A percentile compares a stretch with the other conserved stretches of the same genome.
These are phyloP conservation scores for Calyptommatus sinebrachiatus DNA, from an alignment of 2,113 vertebrate species.

Conservation along the genomic window DNA sequence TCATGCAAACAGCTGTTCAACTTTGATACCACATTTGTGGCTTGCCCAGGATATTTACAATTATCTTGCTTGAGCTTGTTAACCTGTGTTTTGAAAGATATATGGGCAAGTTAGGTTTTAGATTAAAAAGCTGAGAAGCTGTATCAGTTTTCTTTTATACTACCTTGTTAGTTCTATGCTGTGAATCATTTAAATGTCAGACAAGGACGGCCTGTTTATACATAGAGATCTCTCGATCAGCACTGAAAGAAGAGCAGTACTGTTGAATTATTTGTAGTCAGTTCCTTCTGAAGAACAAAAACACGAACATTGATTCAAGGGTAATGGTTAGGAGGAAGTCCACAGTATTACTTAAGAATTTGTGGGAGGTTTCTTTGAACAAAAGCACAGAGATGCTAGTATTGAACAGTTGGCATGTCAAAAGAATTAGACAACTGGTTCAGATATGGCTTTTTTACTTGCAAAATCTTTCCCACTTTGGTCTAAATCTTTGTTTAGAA, in stretches of 20 bases:
- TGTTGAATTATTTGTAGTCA: constrained; percentile 28
- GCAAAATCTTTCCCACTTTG: not conserved
- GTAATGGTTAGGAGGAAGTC: not conserved
- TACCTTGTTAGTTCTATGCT: not conserved
- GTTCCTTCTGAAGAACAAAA: not conserved
- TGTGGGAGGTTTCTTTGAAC: not conserved
- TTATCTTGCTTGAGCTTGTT: not conserved
- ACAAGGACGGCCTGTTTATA: not conserved
- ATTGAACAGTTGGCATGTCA: not conserved
- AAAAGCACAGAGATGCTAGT: not conserved
- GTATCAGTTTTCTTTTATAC: constrained; percentile 1
- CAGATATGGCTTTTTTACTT: not conserved
- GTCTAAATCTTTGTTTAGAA: no score
- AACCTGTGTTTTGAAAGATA: not conserved
- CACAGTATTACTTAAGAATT: not conserved
- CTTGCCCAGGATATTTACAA: not conserved
- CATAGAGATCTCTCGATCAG: not conserved
- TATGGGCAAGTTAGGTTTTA: not conserved
- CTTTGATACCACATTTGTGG: not conserved
- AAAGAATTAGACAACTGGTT: not conserved
- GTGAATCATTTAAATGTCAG: not conserved
- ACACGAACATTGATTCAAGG: constrained; percentile 18
- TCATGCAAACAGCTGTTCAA: not conserved
- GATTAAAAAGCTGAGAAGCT: constrained; percentile 13
- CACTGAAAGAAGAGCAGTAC: constrained; percentile 30